phyloP scores from a whole-genome alignment of 2,113 vertebrate species.

The Bubo scandiacus region DNA sequence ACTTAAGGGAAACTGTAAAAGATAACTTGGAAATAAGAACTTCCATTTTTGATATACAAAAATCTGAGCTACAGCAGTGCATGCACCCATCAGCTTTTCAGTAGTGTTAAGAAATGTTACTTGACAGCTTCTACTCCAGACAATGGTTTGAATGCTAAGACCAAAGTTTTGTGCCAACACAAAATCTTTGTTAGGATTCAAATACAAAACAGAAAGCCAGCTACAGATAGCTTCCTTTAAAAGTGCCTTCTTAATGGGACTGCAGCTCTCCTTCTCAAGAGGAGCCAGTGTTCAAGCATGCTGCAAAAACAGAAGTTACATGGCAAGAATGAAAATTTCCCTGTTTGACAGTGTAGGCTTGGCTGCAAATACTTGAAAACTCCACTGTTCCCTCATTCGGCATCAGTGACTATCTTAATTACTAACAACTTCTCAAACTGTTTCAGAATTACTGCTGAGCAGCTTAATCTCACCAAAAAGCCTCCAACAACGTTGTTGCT shows the following conservation, averaged over 20 bases:
- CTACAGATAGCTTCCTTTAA: background rate
- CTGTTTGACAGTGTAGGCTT: background rate
- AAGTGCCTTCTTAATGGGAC: background rate
- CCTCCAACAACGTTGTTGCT: background rate
- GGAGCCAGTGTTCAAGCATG: background rate
- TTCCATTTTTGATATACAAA: background rate
- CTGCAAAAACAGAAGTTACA: background rate
- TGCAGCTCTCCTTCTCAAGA: background rate
- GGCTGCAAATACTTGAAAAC: background rate
- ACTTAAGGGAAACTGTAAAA: background rate
- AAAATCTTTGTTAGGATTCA: background rate
- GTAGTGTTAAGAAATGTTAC: background rate
- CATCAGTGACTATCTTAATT: background rate
- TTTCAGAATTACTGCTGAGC: background rate
- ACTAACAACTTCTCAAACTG: background rate
- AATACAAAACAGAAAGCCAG: background rate
- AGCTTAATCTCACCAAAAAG: background rate
- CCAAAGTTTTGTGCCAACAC: background rate
- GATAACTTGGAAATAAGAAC: background rate
- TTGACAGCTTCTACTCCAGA: background rate
- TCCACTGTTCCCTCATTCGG: background rate
- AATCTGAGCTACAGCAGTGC: background rate
- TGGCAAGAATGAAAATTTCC: background rate
- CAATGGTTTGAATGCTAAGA: background rate
- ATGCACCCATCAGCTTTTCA: background rate